Evolutionary conservation across 2,888 invertebrate genomes (phyloP).

Genomic region (Rotaria macrura): DNA sequence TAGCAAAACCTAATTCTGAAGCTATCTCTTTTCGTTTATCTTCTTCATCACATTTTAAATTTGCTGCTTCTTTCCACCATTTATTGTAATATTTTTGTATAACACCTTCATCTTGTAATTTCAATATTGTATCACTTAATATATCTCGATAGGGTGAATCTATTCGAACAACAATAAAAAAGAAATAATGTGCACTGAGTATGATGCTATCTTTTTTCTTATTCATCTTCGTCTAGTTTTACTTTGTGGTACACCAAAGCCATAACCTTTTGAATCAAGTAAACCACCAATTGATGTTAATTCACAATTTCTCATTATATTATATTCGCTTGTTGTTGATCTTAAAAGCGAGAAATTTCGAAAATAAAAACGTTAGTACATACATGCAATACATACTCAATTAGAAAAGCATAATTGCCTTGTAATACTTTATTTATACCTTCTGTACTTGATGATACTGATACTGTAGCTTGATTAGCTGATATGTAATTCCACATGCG

Average conservation of each 20-base stretch:
- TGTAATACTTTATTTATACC: not conserved
- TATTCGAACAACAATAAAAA: slow-evolving; percentile 42
- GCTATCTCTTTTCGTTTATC: slow-evolving; percentile 66
- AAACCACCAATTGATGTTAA: slow-evolving; percentile 70
- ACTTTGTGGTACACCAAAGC: slow-evolving; percentile 7
- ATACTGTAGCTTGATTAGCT: not conserved
- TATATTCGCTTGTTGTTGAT: slow-evolving; percentile 48
- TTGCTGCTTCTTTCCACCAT: slow-evolving; percentile 92
- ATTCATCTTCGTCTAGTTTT: not conserved
- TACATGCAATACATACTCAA: not conserved
- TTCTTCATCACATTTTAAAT: slow-evolving; percentile 44
- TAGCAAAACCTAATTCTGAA: slow-evolving; percentile 26
- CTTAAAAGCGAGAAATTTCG: not conserved
- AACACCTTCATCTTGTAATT: slow-evolving; percentile 78
- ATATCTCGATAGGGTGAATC: slow-evolving; percentile 88
- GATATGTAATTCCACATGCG: not conserved
- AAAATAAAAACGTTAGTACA: too few species aligned
- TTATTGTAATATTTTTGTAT: slow-evolving; percentile 67
- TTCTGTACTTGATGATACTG: not conserved
- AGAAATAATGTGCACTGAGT: too few species aligned
- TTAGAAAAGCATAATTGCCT: slow-evolving; percentile 10
- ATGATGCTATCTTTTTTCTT: too few species aligned
- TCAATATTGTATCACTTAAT: slow-evolving; percentile 81
- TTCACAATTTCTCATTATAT: slow-evolving; percentile 60
- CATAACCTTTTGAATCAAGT: slow-evolving; percentile 71